phyloP scores from a whole-genome alignment of 1,140 invertebrate species.

The Vollenhovia emeryi region DNA sequence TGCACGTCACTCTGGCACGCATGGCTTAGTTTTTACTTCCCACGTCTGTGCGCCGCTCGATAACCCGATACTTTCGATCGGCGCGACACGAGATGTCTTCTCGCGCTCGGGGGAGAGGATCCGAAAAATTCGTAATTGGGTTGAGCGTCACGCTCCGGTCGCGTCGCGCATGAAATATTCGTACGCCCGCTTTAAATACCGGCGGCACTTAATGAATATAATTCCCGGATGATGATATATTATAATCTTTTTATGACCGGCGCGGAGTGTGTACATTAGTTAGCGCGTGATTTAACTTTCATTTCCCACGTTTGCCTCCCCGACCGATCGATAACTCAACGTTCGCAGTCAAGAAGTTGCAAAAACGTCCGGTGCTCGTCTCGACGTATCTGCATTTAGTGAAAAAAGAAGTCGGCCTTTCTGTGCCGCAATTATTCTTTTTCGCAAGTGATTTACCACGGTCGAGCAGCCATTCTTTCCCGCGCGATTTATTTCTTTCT shows the following conservation, averaged over 20 bases:
- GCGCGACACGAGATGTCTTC: background rate
- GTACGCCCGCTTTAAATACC: slow-evolving; percentile 54
- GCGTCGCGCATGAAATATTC: slow-evolving; percentile 28
- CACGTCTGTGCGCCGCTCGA: slow-evolving; percentile 5
- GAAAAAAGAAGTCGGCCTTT: slow-evolving; percentile 4
- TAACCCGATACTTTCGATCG: slow-evolving; percentile 29
- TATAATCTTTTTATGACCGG: slow-evolving; percentile 40
- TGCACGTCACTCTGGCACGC: slow-evolving; percentile 8
- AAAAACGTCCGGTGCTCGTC: slow-evolving; percentile 22
- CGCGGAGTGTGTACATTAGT: slow-evolving; percentile 49
- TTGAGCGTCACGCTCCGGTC: slow-evolving; percentile 27
- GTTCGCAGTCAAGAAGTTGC: slow-evolving; percentile 30
- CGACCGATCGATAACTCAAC: slow-evolving; percentile 51
- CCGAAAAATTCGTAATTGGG: slow-evolving; percentile 49
- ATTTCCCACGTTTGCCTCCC: slow-evolving; percentile 53
- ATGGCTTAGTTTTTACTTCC: slow-evolving; percentile 37
- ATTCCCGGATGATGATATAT: slow-evolving; percentile 49
- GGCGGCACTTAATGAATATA: slow-evolving; percentile 48
- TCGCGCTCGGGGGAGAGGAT: background rate
- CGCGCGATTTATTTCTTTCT: background rate
- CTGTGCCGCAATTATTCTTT: background rate
- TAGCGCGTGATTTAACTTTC: slow-evolving; percentile 60
- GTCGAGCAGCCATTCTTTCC: background rate
- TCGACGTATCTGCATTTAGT: slow-evolving; percentile 1
- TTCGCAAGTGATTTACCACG: background rate